These are phyloP conservation scores for Aporophyla lueneburgensis DNA, from an alignment of 2,888 invertebrate genomes.

Conservation along the genomic window DNA sequence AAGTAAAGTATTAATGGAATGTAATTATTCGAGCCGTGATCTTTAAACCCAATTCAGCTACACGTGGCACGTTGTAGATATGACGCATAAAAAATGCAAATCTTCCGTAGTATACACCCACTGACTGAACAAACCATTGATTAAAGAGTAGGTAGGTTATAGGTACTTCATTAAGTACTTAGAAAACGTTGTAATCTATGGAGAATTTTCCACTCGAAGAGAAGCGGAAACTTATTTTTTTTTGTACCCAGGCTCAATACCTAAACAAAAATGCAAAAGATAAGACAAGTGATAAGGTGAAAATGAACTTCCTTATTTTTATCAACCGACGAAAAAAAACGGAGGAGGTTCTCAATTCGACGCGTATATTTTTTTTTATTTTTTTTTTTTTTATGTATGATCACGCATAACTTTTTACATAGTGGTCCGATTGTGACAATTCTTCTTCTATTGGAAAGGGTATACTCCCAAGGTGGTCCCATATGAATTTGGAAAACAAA, in stretches of 20 bases:
- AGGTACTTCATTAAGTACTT: neutral
- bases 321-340: no score
- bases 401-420: no score
- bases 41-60: conserved; percentile 40
- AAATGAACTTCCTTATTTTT: neutral
- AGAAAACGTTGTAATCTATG: neutral
- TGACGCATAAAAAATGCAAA: conserved; percentile 41
- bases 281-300: neutral
- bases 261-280: conserved; percentile 1
- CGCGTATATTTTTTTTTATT: no score
- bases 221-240: no score
- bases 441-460: no score
- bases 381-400: no score
- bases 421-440: no score
- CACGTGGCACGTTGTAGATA: conserved; percentile 23
- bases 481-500: no score
- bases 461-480: no score
- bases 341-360: no score
- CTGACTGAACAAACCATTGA: conserved; percentile 1
- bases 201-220: neutral
- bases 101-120: conserved; percentile 7
- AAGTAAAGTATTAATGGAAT: conserved; percentile 13
- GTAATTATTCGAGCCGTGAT: conserved; percentile 33
- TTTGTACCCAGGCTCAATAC: neutral
- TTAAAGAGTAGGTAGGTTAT: neutral